A percentile compares a stretch with the other conserved stretches of the same genome.
phyloP scores from a whole-genome alignment of 2,113 vertebrate genomes.

The Hydrochoerus hydrochaeris region DNA sequence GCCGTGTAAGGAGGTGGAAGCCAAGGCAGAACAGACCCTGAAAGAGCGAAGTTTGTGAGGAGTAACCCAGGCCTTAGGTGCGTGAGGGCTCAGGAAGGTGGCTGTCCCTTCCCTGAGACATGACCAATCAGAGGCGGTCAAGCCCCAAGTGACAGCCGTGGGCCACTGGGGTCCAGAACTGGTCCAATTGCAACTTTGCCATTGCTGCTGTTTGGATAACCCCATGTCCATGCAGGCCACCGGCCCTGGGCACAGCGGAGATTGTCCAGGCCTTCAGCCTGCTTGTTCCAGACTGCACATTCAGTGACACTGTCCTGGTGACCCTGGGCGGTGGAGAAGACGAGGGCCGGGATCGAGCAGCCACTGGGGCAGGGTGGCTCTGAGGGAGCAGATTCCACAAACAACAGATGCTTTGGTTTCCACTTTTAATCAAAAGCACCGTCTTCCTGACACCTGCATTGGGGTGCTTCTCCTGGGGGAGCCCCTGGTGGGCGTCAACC shows the following conservation, averaged over 20 bases:
- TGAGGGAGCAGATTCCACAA: not conserved
- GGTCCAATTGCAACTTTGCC: no score
- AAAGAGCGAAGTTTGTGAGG: not conserved
- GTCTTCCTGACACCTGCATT: not conserved
- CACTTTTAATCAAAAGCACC: not conserved
- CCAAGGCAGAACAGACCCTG: not conserved
- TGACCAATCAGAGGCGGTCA: fast-evolving
- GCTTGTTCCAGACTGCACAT: fast-evolving
- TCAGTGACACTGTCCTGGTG: not conserved
- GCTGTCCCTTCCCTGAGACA: not conserved
- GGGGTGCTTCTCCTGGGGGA: not conserved
- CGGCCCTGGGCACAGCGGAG: fast-evolving
- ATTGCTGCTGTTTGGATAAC: fast-evolving
- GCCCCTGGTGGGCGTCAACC: not conserved
- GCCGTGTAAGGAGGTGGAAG: no score
- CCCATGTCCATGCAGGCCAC: fast-evolving
- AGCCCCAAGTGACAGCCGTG: not conserved
- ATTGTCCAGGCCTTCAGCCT: fast-evolving
- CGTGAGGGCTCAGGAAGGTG: not conserved
- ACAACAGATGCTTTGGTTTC: not conserved
- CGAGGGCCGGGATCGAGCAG: fast-evolving
- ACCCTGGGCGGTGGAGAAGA: fast-evolving
- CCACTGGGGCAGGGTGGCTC: fast-evolving
- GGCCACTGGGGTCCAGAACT: not conserved
- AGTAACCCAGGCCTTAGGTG: not conserved